A percentile compares a stretch with the other conserved stretches of the same genome.
Conservation (phyloP, 92 coral and sea anemone genomes). For the Porites evermanni region DNA sequence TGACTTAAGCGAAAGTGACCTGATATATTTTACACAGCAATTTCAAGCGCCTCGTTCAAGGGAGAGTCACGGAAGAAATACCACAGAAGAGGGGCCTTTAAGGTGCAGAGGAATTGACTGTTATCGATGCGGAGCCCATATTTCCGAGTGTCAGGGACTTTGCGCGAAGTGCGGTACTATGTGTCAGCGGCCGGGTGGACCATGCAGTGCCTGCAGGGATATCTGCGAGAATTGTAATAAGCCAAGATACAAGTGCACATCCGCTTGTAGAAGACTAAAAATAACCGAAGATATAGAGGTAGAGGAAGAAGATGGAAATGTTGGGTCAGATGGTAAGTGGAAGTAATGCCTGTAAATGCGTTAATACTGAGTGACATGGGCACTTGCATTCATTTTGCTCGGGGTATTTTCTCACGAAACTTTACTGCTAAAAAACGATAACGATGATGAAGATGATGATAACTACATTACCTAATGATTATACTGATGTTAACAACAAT, state of each 20-base stretch:
- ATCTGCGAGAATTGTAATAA: slow-evolving; percentile 70
- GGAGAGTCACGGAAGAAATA: neutral
- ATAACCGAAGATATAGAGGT: slow-evolving; percentile 25
- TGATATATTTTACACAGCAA: slow-evolving; percentile 68
- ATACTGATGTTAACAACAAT: neutral
- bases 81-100: slow-evolving; percentile 2
- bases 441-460: neutral
- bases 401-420: too few species aligned
- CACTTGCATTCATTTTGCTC: too few species aligned
- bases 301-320: slow-evolving; percentile 5
- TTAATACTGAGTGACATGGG: neutral
- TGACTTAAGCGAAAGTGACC: slow-evolving; percentile 79
- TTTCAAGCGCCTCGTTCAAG: slow-evolving; percentile 54
- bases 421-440: neutral
- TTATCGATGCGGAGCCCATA: slow-evolving; percentile 65
- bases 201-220: slow-evolving; percentile 80
- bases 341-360: neutral
- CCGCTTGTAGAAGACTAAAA: slow-evolving; percentile 50
- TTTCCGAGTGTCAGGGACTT: slow-evolving; percentile 76
- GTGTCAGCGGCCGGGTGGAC: slow-evolving; percentile 75
- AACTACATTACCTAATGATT: neutral
- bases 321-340: slow-evolving; percentile 25
- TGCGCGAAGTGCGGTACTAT: slow-evolving; percentile 81
- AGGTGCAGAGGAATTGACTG: slow-evolving; percentile 76
- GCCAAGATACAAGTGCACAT: slow-evolving; percentile 66